Evolutionary conservation across 1,140 invertebrate genomes (phyloP).

Genomic region (Drosophila pandora): DNA sequence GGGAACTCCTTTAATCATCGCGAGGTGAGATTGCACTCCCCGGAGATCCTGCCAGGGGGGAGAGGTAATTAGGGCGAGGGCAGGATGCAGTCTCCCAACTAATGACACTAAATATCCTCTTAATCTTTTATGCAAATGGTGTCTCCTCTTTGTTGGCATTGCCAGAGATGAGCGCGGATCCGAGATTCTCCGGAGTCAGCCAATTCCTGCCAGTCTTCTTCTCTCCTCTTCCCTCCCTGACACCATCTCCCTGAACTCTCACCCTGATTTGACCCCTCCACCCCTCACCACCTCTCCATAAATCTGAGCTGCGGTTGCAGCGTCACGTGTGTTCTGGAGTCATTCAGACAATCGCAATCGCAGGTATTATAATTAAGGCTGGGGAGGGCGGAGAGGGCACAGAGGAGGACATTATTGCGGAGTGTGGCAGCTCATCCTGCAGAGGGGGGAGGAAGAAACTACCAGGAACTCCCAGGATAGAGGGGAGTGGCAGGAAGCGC

Average conservation of each 20-base stretch:
- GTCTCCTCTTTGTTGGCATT: conserved; percentile 35
- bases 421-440: not conserved
- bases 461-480: too few species aligned
- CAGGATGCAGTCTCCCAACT: conserved; percentile 44
- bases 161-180: conserved; percentile 24
- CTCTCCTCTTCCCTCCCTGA: not conserved
- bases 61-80: not conserved
- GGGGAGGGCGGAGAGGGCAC: conserved; percentile 4
- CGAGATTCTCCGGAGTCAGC: not conserved
- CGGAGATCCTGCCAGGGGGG: not conserved
- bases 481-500: conserved; percentile 16
- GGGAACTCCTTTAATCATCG: conserved; percentile 16
- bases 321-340: conserved; percentile 66
- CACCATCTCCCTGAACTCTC: not conserved
- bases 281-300: not conserved
- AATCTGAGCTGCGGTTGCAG: conserved; percentile 55
- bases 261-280: not conserved
- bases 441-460: not conserved
- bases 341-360: conserved; percentile 75
- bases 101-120: conserved; percentile 79
- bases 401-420: not conserved
- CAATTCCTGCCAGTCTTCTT: conserved; percentile 5
- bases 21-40: conserved; percentile 31
- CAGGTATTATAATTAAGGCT: conserved; percentile 73
- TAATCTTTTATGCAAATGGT: conserved; percentile 78